Percentiles rank a stretch among this genome's conserved stretches.
phyloP scores from a whole-genome alignment of 2,888 invertebrate species.

The Blastobasis lacticolella region DNA sequence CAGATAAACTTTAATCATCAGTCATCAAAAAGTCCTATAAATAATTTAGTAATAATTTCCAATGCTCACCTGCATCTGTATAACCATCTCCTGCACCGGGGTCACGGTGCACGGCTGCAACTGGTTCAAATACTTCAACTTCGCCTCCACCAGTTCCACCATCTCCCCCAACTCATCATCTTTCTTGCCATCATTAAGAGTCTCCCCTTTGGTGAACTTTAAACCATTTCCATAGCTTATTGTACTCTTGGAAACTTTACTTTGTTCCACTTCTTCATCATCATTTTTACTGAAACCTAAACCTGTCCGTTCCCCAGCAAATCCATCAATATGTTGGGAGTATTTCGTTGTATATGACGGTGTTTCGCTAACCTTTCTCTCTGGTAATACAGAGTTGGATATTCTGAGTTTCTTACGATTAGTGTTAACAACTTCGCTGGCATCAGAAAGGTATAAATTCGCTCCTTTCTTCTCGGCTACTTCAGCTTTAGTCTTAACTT shows the following conservation, averaged over 20 bases:
- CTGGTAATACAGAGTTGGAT: slow-evolving; percentile 57
- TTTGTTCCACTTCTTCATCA: slow-evolving; percentile 17
- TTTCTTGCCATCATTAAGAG: slow-evolving; percentile 53
- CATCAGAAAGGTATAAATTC: slow-evolving; percentile 49
- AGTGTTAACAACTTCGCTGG: slow-evolving; percentile 32
- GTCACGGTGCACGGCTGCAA: slow-evolving; percentile 56
- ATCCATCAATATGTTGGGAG: slow-evolving; percentile 58
- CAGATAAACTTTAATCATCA: not conserved
- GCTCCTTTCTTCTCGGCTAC: slow-evolving; percentile 43
- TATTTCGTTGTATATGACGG: slow-evolving; percentile 64
- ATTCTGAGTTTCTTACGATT: slow-evolving; percentile 57
- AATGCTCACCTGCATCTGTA: slow-evolving; percentile 70
- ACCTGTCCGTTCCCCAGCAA: slow-evolving; percentile 60
- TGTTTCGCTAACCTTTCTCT: slow-evolving; percentile 38
- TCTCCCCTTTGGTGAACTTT: slow-evolving; percentile 70
- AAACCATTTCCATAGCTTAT: slow-evolving; percentile 59
- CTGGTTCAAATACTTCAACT: slow-evolving; percentile 67
- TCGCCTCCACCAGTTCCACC: slow-evolving; percentile 61
- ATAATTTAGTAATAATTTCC: not conserved
- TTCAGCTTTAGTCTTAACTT: slow-evolving; percentile 17
- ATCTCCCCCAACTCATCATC: slow-evolving; percentile 50
- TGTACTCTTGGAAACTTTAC: slow-evolving; percentile 41
- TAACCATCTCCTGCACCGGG: slow-evolving; percentile 72
- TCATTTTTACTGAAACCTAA: slow-evolving; percentile 58
- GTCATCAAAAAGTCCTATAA: not conserved